These are phyloP conservation scores for Paratilapia polleni DNA, from an alignment of 2,113 vertebrate genomes.

Conservation along the genomic window DNA sequence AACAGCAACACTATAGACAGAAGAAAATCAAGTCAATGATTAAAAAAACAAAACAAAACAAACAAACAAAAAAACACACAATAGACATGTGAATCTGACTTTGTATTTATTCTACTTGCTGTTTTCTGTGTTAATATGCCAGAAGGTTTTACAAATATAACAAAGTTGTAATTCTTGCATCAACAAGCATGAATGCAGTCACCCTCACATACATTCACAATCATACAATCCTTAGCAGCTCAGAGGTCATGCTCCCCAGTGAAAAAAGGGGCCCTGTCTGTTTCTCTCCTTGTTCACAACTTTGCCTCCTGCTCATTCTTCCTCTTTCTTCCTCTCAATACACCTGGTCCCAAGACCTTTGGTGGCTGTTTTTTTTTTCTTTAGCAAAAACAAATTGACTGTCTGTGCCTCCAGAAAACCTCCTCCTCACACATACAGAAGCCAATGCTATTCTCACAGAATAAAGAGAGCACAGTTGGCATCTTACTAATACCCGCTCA, in stretches of 20 bases:
- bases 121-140: slow-evolving; percentile 50
- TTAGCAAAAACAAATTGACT: neutral
- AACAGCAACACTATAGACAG: neutral
- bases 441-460: neutral
- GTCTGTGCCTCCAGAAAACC: slow-evolving; percentile 17
- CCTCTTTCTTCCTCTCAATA: slow-evolving; percentile 7
- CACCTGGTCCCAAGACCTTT: slow-evolving; percentile 47
- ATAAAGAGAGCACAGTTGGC: slow-evolving; percentile 15
- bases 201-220: slow-evolving; percentile 15
- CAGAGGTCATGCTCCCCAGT: slow-evolving; percentile 41
- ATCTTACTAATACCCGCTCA: neutral
- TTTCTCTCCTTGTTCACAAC: neutral
- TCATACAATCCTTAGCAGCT: slow-evolving; percentile 47
- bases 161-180: slow-evolving; percentile 14
- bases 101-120: slow-evolving; percentile 60
- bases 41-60: too few species aligned
- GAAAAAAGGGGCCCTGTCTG: slow-evolving; percentile 30
- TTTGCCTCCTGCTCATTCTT: neutral
- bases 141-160: slow-evolving; percentile 29
- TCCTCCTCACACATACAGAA: slow-evolving; percentile 36
- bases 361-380: slow-evolving; percentile 17
- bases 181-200: slow-evolving; percentile 26
- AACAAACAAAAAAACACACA: neutral
- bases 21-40: neutral
- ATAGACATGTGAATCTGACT: neutral